Percentiles rank a stretch among this genome's conserved stretches.
Conservation (phyloP, 2,797 vertebrate species). For the Intellagama lesueurii region DNA sequence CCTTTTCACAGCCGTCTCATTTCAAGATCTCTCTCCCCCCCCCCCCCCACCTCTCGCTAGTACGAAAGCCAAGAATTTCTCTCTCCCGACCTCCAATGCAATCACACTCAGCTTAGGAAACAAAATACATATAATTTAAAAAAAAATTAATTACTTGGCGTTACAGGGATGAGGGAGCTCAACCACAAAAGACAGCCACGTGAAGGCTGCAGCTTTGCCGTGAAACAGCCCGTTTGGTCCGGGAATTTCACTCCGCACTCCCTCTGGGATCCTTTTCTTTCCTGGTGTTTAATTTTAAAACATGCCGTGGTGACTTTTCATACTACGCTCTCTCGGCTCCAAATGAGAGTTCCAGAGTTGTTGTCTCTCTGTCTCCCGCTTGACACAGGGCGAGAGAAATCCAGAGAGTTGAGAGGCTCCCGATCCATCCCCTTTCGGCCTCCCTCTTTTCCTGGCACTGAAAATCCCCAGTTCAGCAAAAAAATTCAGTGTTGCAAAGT, state of each 20-base stretch:
- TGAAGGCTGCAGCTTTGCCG: not conserved
- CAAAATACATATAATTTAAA: not conserved
- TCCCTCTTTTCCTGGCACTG: not conserved
- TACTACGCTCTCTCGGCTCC: not conserved
- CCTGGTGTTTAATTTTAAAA: slow-evolving; percentile 29
- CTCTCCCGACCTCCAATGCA: not conserved
- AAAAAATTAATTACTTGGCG: slow-evolving; percentile 3
- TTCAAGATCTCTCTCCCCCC: not conserved
- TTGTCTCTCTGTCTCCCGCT: not conserved
- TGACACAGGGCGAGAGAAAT: too few species aligned
- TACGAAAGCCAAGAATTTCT: slow-evolving; percentile 10
- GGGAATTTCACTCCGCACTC: not conserved
- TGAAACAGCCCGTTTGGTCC: slow-evolving; percentile 2
- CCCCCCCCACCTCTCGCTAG: not conserved
- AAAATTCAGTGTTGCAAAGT: not conserved
- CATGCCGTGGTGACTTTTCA: not conserved
- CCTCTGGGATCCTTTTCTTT: not conserved
- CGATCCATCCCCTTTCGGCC: not conserved
- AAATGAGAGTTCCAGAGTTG: slow-evolving; percentile 3
- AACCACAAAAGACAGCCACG: not conserved
- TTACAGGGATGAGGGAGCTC: not conserved
- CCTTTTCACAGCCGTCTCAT: slow-evolving; percentile 21
- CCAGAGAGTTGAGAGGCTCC: not conserved
- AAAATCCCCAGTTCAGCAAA: not conserved
- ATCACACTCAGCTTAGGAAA: slow-evolving; percentile 23